Evolutionary conservation across 2,113 vertebrate genomes (phyloP), one percentile per base, ranked within the genome.

Genomic region (Larimichthys crocea): DNA sequence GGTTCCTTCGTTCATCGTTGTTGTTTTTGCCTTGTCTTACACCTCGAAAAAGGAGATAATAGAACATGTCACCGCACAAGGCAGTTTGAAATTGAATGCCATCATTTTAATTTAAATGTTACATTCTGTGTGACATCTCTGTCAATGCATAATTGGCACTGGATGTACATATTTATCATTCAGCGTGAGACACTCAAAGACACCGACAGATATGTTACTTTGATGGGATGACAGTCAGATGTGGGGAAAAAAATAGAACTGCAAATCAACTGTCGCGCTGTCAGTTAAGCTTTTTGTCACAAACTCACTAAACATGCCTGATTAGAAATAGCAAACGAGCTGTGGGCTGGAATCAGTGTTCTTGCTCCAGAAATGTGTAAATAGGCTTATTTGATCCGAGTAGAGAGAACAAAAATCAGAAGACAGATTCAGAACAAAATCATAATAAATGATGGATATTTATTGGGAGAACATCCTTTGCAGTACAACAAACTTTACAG

Each of bases 151-250:
- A 94, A 94, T 93, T 94, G 92, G 88, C 91, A 90, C 80, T 53
- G 83, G 90, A 90, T 91, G 88, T 90, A 88, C 91, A 89, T 91
- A 89, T 93, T 93, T 90, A 92, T 93, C 90, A 93, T 92, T 92
- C 90, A 89, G 92, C 3, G 83, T 22, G 83, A 92, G 88, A 86
- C 85, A 77, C 80, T 90, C 88, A 91, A 90, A 93, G 89, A 84
- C 77, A 80, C 48, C 20, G 86, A 89, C 91, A 90, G 87, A 92
- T 87, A 90, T 79, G 80, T 53, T 84, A 74, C 92, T 91, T 92
- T 93, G 92, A 93, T 91, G 89, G 86, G 66, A 68, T 89, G 91
- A 91, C 91, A 93, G 86, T 91, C 84, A 85, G 80, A 89, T 82
- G 85, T 16, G 63, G 42, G 5, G 5, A 35, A 74, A 79, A 84